A percentile compares a stretch with the other conserved stretches of the same genome.
These are phyloP conservation scores for Pangasianodon gigas DNA, from an alignment of 2,113 vertebrate genomes.

Conservation along the genomic window DNA sequence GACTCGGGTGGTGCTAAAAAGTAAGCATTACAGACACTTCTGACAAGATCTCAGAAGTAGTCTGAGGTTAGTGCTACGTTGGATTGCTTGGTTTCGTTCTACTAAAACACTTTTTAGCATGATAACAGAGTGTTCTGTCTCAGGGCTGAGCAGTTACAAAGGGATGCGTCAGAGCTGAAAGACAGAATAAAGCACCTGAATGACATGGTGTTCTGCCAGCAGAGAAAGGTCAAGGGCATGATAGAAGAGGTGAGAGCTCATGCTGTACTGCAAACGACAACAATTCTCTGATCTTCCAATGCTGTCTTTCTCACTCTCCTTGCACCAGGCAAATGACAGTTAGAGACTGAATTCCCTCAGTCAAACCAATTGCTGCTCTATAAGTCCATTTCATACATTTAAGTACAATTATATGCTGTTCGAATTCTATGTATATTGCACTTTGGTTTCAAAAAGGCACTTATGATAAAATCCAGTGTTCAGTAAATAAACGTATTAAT, in stretches of 20 bases:
- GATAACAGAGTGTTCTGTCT: constrained; percentile 23
- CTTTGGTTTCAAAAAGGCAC: not conserved
- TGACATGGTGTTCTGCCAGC: constrained; percentile 97
- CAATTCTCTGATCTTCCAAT: not conserved
- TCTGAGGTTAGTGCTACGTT: not conserved
- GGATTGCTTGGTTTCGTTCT: not conserved
- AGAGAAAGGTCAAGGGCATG: constrained; percentile 97
- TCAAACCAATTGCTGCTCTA: not conserved
- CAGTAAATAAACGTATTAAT: not conserved
- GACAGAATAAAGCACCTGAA: constrained; percentile 94
- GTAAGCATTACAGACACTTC: constrained; percentile 62
- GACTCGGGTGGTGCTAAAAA: constrained; percentile 67
- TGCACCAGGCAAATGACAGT: not conserved
- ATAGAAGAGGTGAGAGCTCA: constrained; percentile 88
- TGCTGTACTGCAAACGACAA: not conserved
- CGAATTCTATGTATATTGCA: not conserved
- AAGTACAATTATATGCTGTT: not conserved
- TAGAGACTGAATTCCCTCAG: not conserved
- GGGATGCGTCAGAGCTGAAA: constrained; percentile 79
- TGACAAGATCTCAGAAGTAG: not conserved
- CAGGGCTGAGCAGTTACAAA: constrained; percentile 84
- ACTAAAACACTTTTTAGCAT: not conserved
- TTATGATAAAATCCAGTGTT: not conserved
- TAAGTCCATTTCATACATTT: not conserved
- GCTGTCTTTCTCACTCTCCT: not conserved